Base-by-base conservation (phyloP, 2,113 vertebrate species). In the Penelope pileata region DNA sequence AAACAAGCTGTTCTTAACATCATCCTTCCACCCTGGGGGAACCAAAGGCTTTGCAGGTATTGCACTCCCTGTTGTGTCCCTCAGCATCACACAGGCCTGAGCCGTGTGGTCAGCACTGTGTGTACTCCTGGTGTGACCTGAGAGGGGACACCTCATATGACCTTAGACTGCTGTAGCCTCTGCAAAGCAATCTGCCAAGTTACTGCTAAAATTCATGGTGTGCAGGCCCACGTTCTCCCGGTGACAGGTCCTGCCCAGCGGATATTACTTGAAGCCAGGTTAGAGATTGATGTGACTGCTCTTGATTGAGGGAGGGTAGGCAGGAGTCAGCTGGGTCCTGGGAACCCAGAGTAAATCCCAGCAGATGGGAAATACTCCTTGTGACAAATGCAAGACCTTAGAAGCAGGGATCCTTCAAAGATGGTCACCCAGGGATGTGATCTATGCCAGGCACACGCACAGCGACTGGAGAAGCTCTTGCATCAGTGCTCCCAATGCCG, bases 311-410 rank as follows among this genome's bases (percentile, higher is more conserved):
- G 56, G 36, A 0, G 1, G 14, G 47, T 59, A 83, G 47, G 47
- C 67, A 93, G 85, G 82, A 80, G 59, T 86, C 85, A 86, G 42
- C 68, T 78, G 64, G 51, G 72, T 76, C 43, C 60, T 0, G 3
- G 69, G 34, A 90, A 86, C 38, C 23, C 10, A 0, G n/a, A 63
- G 56, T 83, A 86, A 90, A 95, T 94, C 76, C 76, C 90, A 94
- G 76, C 95, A 94, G 90, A 94, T 88, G 88, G 85, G 43, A 91
- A 94, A 81, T 94, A 86, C 76, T 86, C 51, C 56, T 90, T 76
- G 56, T 97, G 95, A 97, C 93, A 97, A 94, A 84, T 82, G 81
- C 77, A 92, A 93, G 91, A 84, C 53, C 22, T 88, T 21, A 72
- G 66, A 83, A 95, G 27, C 66, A 79, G 84, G 86, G 62, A 95